Conservation (phyloP, 2,113 vertebrate species). For the Heterochromis multidens region DNA sequence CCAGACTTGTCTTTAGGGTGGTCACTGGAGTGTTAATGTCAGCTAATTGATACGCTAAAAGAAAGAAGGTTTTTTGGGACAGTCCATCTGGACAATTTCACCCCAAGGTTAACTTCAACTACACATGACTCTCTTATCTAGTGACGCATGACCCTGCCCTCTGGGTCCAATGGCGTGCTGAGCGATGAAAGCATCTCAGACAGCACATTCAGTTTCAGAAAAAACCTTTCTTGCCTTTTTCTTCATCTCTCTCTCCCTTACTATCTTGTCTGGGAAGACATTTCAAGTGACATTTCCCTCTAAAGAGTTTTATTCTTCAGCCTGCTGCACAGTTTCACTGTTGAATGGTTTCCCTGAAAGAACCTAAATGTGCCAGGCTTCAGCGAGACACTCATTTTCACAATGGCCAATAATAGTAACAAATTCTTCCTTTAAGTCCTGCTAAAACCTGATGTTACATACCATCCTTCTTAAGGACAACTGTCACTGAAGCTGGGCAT, state of each 20-base stretch:
- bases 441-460: slow-evolving; percentile 1
- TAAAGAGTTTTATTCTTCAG: slow-evolving; percentile 36
- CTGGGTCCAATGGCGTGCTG: not conserved
- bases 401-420: slow-evolving; percentile 45
- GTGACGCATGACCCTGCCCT: slow-evolving; percentile 31
- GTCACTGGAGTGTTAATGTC: slow-evolving; percentile 40
- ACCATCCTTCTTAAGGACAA: not conserved
- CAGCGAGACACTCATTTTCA: slow-evolving; percentile 46
- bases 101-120: slow-evolving; percentile 48
- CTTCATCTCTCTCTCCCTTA: not conserved
- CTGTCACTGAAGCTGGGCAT: not conserved
- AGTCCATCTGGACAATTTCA: slow-evolving; percentile 40
- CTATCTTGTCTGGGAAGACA: not conserved
- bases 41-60: slow-evolving; percentile 26
- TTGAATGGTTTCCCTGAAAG: slow-evolving; percentile 55
- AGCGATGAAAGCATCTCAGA: not conserved
- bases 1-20: slow-evolving; percentile 28
- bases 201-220: slow-evolving; percentile 29
- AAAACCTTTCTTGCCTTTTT: slow-evolving; percentile 3
- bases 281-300: slow-evolving; percentile 41
- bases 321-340: slow-evolving; percentile 45
- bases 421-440: slow-evolving; percentile 19
- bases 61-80: not conserved
- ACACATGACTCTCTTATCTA: slow-evolving; percentile 47
- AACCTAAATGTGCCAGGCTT: slow-evolving; percentile 38